Base-by-base conservation (phyloP, 2,888 invertebrate genomes). In the Thysanoteuthis rhombus region DNA sequence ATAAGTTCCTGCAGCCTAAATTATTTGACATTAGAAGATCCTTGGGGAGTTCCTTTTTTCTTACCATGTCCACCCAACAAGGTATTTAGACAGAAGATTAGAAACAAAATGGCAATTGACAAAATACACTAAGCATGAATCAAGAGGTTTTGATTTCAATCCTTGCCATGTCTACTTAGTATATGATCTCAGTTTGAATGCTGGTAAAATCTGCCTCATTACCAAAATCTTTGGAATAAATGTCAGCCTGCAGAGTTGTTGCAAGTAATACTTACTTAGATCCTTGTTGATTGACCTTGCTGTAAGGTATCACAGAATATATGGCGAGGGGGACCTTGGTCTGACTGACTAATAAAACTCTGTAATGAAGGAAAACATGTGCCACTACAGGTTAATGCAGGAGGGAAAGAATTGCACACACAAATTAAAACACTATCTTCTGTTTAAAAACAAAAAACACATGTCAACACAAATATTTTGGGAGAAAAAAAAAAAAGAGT, bases 261-360 rank as follows among this genome's bases (percentile, higher is more conserved):
- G 1, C 16, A 19, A 36, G 12, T 75, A 75, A 36, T 47, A 58
- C 92, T 92, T 92, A 92, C 92, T 92, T 92, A 25, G 92, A 92
- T n/a, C 93, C 93, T 12, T 93, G 93, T 93, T 93, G 93, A 90
- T 39, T 93, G 16, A 42, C 94, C 94, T 97, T 97, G 94, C 98
- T 98, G 97, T 98, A 99, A 75, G 99, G 98, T 96, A 99, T 98
- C 93, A 98, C 98, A 89, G 99, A 99, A 97, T 98, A 99, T 94
- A 99, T 97, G 95, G 98, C 98, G 97, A 99, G 98, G 75, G 99
- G 99, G 94, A 98, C 98, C 95, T 98, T 98, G 94, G 96, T 96
- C 16, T 98, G 97, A 93, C 98, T 98, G 89, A 98, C 98, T 97
- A 99, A 97, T 94, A 98, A 98, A 95, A 99, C 97, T 96, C 99